Conservation (phyloP, 2,888 invertebrate species). For the Smittia aterrima region DNA sequence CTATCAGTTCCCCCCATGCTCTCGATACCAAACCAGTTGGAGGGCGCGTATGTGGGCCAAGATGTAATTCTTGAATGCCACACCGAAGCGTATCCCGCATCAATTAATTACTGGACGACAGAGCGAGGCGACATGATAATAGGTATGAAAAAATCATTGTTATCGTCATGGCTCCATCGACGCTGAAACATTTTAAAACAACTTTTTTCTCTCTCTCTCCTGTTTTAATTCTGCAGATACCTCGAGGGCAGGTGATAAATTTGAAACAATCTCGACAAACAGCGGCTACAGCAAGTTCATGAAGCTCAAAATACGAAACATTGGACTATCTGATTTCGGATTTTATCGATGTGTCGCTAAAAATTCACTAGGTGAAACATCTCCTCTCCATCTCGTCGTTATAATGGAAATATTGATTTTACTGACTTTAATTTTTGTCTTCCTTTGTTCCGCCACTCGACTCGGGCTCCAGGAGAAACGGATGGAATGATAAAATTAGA, state of each 20-base stretch:
- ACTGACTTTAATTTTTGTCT: slow-evolving; percentile 14
- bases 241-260: slow-evolving; percentile 79
- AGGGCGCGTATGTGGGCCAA: slow-evolving; percentile 84
- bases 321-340: slow-evolving; percentile 76
- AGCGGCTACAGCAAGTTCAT: slow-evolving; percentile 86
- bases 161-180: background rate
- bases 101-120: slow-evolving; percentile 93
- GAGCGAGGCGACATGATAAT: slow-evolving; percentile 90
- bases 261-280: slow-evolving; percentile 78
- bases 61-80: slow-evolving; percentile 86
- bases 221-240: slow-evolving; percentile 55
- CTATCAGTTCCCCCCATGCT: slow-evolving; percentile 86
- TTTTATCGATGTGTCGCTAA: slow-evolving; percentile 89
- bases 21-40: slow-evolving; percentile 88
- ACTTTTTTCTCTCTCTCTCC: no score
- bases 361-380: slow-evolving; percentile 63
- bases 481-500: slow-evolving; percentile 37
- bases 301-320: slow-evolving; percentile 83
- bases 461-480: slow-evolving; percentile 62
- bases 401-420: slow-evolving; percentile 27
- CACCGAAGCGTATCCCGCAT: slow-evolving; percentile 88
- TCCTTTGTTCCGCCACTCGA: background rate
- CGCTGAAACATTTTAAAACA: background rate
- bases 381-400: no score
- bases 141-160: slow-evolving; percentile 60